These are phyloP conservation scores for Xiphias gladius DNA, from an alignment of 2,113 vertebrate genomes.

Conservation along the genomic window DNA sequence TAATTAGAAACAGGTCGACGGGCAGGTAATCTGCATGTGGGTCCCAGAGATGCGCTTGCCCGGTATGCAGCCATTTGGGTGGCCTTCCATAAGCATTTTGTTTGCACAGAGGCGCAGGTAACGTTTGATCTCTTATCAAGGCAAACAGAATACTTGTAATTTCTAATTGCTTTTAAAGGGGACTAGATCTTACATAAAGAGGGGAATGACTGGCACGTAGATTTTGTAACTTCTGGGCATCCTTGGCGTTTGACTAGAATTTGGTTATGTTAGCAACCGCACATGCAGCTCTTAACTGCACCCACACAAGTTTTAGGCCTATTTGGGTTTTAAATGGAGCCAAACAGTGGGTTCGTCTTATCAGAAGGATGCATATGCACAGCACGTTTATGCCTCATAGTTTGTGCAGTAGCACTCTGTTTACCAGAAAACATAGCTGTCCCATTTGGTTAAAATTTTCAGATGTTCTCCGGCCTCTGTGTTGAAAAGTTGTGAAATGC, in stretches of 20 bases:
- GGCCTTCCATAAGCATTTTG: conserved; percentile 79
- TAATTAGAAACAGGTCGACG: conserved; percentile 83
- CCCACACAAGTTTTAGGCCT: conserved; percentile 6
- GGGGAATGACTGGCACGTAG: conserved; percentile 38
- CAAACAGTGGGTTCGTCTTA: conserved; percentile 18
- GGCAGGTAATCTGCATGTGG: conserved; percentile 86
- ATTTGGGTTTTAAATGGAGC: conserved; percentile 24
- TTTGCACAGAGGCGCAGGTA: conserved; percentile 68
- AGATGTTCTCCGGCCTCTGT: conserved; percentile 14
- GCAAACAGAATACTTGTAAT: conserved; percentile 72
- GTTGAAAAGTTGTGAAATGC: conserved; percentile 14
- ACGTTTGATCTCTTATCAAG: conserved; percentile 75
- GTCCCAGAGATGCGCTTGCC: conserved; percentile 58
- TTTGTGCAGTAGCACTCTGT: conserved; percentile 24
- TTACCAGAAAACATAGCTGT: conserved; percentile 7
- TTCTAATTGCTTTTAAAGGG: conserved; percentile 77
- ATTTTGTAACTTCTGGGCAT: conserved; percentile 42
- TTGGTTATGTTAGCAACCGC: conserved; percentile 15
- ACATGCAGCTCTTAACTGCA: not conserved
- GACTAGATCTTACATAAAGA: conserved; percentile 62
- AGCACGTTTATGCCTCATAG: not conserved
- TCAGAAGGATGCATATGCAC: conserved; percentile 11
- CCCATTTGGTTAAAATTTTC: conserved; percentile 4
- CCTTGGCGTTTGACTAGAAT: conserved; percentile 41
- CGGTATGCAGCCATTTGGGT: conserved; percentile 67